phyloP scores from a whole-genome alignment of 2,888 invertebrate genomes.

The Patella caerulea region DNA sequence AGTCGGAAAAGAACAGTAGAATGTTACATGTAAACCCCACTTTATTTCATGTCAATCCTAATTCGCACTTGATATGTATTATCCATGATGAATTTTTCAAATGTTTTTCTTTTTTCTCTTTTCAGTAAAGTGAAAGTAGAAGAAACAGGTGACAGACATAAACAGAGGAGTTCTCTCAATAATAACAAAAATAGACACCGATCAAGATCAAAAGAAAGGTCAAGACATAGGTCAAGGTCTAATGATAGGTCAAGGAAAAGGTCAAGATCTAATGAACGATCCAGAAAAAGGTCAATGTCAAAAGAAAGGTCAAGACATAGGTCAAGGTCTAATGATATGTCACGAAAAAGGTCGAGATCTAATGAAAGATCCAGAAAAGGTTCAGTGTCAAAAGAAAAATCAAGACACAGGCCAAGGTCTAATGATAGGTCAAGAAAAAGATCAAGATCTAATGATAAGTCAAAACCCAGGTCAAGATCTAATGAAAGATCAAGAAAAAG shows the following conservation, averaged over 20 bases:
- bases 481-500: constrained; percentile 9
- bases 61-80: too few relatives aligned
- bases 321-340: constrained; percentile 15
- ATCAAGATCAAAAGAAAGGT: constrained; percentile 34
- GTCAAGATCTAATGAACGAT: constrained; percentile 47
- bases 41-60: too few relatives aligned
- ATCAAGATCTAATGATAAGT: constrained; percentile 16
- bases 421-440: constrained; percentile 18
- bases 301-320: constrained; percentile 19
- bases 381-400: constrained; percentile 16
- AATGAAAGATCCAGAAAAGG: background rate
- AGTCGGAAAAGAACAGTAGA: too few relatives aligned
- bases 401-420: constrained; percentile 20
- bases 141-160: too few relatives aligned
- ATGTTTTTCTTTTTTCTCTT: too few relatives aligned
- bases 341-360: constrained; percentile 1
- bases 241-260: constrained; percentile 11
- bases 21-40: too few relatives aligned
- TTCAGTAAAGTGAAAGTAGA: too few relatives aligned
- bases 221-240: constrained; percentile 10
- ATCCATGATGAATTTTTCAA: too few relatives aligned
- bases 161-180: too few relatives aligned
- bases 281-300: constrained; percentile 14
- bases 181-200: constrained; percentile 16
- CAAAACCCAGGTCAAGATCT: constrained; percentile 20